These are phyloP conservation scores for Zaprionus inermis DNA, from an alignment of 1,140 invertebrate species.

Conservation along the genomic window DNA sequence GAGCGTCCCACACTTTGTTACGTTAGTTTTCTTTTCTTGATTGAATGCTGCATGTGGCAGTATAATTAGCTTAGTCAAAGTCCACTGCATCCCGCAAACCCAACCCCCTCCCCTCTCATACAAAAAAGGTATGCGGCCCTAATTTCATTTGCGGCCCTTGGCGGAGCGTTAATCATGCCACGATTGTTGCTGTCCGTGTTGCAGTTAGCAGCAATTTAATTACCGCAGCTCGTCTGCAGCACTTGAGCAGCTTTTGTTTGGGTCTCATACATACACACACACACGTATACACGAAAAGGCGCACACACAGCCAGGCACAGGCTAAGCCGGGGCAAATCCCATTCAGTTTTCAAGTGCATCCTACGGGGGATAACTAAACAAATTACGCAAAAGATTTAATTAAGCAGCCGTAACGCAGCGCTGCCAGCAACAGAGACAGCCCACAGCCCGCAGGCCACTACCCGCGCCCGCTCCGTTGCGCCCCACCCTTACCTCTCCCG, in stretches of 20 bases:
- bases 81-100: background rate
- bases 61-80: constrained; percentile 45
- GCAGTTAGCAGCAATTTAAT: constrained; percentile 71
- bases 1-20: background rate
- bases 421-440: constrained; percentile 38
- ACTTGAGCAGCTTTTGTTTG: constrained; percentile 72
- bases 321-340: constrained; percentile 29
- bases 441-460: background rate
- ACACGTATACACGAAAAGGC: background rate
- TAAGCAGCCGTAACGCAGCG: constrained; percentile 64
- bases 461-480: background rate
- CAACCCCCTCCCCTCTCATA: no score
- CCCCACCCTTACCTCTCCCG: constrained; percentile 12
- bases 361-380: constrained; percentile 70
- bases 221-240: constrained; percentile 54
- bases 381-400: constrained; percentile 81
- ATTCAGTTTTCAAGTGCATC: constrained; percentile 75
- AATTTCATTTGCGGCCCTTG: constrained; percentile 54
- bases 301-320: background rate
- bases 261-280: background rate
- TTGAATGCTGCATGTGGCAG: constrained; percentile 31
- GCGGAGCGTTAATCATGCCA: constrained; percentile 63
- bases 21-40: constrained; percentile 12
- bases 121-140: constrained; percentile 19
- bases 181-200: constrained; percentile 58